phyloP scores from a whole-genome alignment of 2,113 vertebrate genomes.

The Camelus dromedarius region DNA sequence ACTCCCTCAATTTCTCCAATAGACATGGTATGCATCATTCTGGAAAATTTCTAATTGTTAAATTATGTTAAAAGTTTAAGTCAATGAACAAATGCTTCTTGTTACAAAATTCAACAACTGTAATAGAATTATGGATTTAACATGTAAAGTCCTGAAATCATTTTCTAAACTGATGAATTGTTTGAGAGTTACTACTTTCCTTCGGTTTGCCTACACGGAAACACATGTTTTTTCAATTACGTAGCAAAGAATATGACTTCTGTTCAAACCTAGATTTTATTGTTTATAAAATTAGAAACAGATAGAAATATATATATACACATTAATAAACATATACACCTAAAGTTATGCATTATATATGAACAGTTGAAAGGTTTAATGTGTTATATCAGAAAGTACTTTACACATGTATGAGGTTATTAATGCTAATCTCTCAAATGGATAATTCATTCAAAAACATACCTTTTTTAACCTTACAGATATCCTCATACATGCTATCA shows the following conservation, averaged over 20 bases:
- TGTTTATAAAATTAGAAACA: slow-evolving; percentile 86
- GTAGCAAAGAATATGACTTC: slow-evolving; percentile 77
- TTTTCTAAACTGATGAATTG: slow-evolving; percentile 78
- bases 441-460: slow-evolving; percentile 54
- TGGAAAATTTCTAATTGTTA: slow-evolving; percentile 71
- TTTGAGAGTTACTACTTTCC: slow-evolving; percentile 72
- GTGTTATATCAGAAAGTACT: slow-evolving; percentile 54
- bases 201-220: slow-evolving; percentile 59
- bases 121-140: slow-evolving; percentile 82
- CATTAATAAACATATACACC: slow-evolving; percentile 53
- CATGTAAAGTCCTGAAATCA: slow-evolving; percentile 69
- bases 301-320: slow-evolving; percentile 66
- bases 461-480: background rate
- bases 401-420: slow-evolving; percentile 51
- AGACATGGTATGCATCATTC: slow-evolving; percentile 29
- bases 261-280: slow-evolving; percentile 82
- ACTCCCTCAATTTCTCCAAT: background rate
- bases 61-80: slow-evolving; percentile 72
- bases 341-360: background rate
- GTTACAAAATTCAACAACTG: slow-evolving; percentile 78
- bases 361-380: slow-evolving; percentile 75
- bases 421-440: slow-evolving; percentile 54
- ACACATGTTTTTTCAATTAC: slow-evolving; percentile 81
- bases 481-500: background rate
- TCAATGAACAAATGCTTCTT: slow-evolving; percentile 77